Evolutionary conservation across 30 jellyfish, hydroid and myxozoan genomes (phyloP), one percentile per base, ranked within the genome.

Genomic region (Mastigias papua): DNA sequence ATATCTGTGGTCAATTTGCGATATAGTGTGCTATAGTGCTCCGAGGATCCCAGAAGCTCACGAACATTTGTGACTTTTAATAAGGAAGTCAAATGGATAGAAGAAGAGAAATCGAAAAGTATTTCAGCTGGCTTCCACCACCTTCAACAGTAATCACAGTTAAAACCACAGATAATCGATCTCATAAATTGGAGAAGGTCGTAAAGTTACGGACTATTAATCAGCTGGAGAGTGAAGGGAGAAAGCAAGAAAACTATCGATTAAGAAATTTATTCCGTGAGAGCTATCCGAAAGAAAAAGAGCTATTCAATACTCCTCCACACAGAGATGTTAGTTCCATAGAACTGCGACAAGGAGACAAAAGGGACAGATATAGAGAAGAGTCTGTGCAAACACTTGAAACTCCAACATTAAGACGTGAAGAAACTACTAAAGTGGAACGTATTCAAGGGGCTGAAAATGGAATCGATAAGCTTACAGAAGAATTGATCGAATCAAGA

Each of bases 81-180:
- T 42, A 4, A 42, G 13, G 25, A 6, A 54, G 27, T 69, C 19
- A 28, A 4, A 72, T 72, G 83, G 19, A 25, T 19, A n/a, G 48
- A 26, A n/a, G 25, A 13, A 48, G 69, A 34, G 83, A 72, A 20
- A 72, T 72, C 15, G 69, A 72, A n/a, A 37, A 26, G 25, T 35
- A 34, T 19, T 72, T 72, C 0, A 49, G 65, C 48, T 72, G 83
- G 83, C 20, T 49, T 13, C 83, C 83, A 15, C 83, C 83, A 32
- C 83, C 83, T 23, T n/a, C 68, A 2, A 72, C 83, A 1, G 83
- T 72, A 1, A n/a, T 72, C 63, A 35, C 20, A 34, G 16, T 72
- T 1, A 20, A n/a, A 21, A 20, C 6, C 9, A 69, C 29, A 27
- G 7, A 20, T 46, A 8, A 8, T 11, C 1, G 37, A 26, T 25